phyloP scores from a whole-genome alignment of 2,888 invertebrate species.

The Leuctra nigra region DNA sequence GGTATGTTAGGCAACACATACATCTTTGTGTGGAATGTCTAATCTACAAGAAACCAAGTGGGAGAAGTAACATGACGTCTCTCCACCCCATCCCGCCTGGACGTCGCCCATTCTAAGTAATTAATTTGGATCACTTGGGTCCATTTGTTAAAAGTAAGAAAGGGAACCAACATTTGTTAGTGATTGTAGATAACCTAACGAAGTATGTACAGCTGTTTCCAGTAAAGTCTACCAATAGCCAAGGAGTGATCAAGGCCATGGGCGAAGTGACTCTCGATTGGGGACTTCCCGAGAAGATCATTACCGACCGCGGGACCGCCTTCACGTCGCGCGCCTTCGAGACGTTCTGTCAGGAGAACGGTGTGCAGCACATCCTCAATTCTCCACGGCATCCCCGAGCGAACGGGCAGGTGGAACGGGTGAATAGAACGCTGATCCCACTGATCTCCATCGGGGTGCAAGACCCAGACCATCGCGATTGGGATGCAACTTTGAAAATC shows the following conservation, averaged over 20 bases:
- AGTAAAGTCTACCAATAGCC: background rate
- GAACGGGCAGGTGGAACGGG: constrained; percentile 28
- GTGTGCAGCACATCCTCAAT: constrained; percentile 31
- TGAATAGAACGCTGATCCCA: constrained; percentile 29
- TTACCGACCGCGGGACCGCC: constrained; percentile 33
- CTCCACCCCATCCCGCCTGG: background rate
- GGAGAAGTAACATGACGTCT: background rate
- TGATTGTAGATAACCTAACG: background rate
- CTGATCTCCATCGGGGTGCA: constrained; percentile 15
- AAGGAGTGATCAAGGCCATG: background rate
- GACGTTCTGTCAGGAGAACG: constrained; percentile 28
- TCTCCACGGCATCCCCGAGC: constrained; percentile 31
- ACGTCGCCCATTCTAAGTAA: background rate
- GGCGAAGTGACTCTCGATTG: background rate
- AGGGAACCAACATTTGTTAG: background rate
- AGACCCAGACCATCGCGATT: background rate
- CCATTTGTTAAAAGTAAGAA: background rate
- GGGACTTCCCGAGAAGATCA: constrained; percentile 31
- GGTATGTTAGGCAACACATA: background rate
- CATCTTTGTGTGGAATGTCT: background rate
- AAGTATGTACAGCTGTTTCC: background rate
- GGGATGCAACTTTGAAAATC: background rate
- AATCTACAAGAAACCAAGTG: background rate
- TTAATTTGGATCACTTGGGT: background rate
- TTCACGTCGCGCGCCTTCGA: constrained; percentile 32